Evolutionary conservation across 1,140 invertebrate genomes (phyloP), one percentile per base, ranked within the genome.

Genomic region (Drosophila oshimai): DNA sequence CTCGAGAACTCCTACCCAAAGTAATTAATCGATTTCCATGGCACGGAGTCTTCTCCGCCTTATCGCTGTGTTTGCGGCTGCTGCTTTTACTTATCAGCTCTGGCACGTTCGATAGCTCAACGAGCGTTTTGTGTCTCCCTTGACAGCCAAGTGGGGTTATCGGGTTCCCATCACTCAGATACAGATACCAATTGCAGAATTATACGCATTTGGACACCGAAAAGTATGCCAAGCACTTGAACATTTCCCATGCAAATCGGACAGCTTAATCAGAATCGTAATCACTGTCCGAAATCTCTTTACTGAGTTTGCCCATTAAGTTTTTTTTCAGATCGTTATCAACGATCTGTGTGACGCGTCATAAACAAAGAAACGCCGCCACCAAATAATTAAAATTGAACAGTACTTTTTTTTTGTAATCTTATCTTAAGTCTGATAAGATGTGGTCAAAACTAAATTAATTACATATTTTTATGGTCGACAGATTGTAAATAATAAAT

Each of bases 21-120:
- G 53, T 67, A 77, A 79, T 74, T 73, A 72, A 61, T 72, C 68
- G 57, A 45, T 55, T 54, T 45, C 20, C 13, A 37, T 20, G 12
- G 20, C 31, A 37, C 24, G 15, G 28, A 55, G 50, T 39, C 51
- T 58, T 31, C 44, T 20, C 22, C 2, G 2, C 39, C 29, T 53
- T 68, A 68, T 68, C 64, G 47, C 46, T 29, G 26, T 15, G 29
- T n/a, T 17, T 44, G 24, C 24, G 55, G 41, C 58, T 64, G 61
- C 57, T 49, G 41, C 33, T 29, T 17, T 18, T 22, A 4, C 34
- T 49, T 70, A 70, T 70, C 67, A 70, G 20, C 6, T 13, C 3
- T 3, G 67, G 53, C 51, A 44, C 39, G 44, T 28, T 34, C 42
- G 42, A 65, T 26, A 41, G 60, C 58, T 50, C 44, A 13, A 18